Evolutionary conservation across 1,140 invertebrate species (phyloP), one percentile per base, ranked within the genome.

Genomic region (Ceratosolen solmsi): DNA sequence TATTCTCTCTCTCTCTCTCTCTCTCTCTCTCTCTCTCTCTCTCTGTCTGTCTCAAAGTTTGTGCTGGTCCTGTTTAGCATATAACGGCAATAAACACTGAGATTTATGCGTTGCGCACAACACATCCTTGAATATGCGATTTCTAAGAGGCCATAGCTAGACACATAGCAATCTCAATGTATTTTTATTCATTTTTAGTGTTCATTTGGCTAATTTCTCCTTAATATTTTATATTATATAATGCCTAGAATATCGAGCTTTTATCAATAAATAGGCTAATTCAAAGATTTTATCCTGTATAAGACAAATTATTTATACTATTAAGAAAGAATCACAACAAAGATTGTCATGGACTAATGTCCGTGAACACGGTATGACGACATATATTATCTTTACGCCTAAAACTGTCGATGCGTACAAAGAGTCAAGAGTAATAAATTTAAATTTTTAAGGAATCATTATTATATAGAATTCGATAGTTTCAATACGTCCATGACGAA

Each of bases 101-200:
- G 86, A 87, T 88, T 88, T 88, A 87, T 87, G 84, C 79, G 68
- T 84, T 83, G 77, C 79, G 83, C 84, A 87, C 86, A 86, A 87
- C 86, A 84, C 22, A 1, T 46, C 15, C 33, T 13, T 20, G n/a
- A 27, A 46, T 63, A 41, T 58, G 15, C 3, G n/a, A 41, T 41
- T 5, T 41, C 11, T 33, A 27, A 70, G n/a, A 38, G 33, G 36
- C 56, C n/a, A 5, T 58, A 60, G 54, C 33, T 60, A 33, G 33
- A 38, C 36, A 20, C 73, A 25, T 73, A 33, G 27, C 5, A 33
- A 63, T 63, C 2, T 33, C 30, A 63, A 33, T 30, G 58, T 63
- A 63, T 63, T 63, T 63, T 63, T 63, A 63, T 33, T 63, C 27
- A 63, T 11, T 63, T 63, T 73, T 54, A 54, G 5, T 7, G n/a